Conservation (phyloP, 2,888 invertebrate genomes). For the Clunio marinus region DNA sequence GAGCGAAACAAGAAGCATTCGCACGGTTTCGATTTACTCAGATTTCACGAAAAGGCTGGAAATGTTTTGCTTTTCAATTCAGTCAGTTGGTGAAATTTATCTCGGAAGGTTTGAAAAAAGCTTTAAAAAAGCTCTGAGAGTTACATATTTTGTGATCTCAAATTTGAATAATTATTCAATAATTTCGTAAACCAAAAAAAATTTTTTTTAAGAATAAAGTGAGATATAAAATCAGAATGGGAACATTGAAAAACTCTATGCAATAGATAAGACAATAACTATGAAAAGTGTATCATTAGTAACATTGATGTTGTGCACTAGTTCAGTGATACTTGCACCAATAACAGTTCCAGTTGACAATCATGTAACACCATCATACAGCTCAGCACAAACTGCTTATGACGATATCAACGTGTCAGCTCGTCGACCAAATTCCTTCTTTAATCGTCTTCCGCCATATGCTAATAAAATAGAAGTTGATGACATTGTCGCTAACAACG, state of each 20-base stretch:
- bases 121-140: neutral
- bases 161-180: neutral
- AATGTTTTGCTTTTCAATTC: slow-evolving; percentile 10
- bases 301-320: neutral
- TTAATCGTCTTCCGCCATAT: slow-evolving; percentile 13
- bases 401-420: neutral
- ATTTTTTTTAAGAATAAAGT: neutral
- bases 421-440: slow-evolving; percentile 1
- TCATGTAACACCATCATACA: neutral
- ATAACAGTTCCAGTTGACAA: slow-evolving; percentile 27
- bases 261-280: neutral
- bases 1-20: neutral
- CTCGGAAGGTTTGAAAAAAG: slow-evolving; percentile 22
- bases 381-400: neutral
- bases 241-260: neutral
- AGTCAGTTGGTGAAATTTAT: slow-evolving; percentile 31
- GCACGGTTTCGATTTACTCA: neutral
- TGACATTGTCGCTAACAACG: neutral
- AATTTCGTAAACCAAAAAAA: slow-evolving; percentile 1
- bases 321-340: neutral
- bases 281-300: too few species aligned
- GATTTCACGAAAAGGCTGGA: slow-evolving; percentile 7
- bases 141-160: neutral
- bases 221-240: neutral
- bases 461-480: neutral